Percentiles rank a stretch among this genome's conserved stretches.
Conservation (phyloP, 2,888 invertebrate species). For the Geophilus truncorum region DNA sequence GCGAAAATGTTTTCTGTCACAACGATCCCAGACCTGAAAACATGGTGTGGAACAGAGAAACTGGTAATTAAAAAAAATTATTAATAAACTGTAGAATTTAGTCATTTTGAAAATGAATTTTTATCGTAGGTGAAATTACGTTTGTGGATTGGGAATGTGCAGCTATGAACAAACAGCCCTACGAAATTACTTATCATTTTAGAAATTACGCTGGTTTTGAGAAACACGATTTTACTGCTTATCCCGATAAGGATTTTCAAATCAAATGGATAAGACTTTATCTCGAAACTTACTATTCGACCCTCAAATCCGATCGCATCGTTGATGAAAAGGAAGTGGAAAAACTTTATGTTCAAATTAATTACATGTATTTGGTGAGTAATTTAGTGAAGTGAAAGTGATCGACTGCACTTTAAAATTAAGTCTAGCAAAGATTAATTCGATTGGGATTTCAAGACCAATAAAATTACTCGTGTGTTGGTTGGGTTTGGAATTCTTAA, state of each 20-base stretch:
- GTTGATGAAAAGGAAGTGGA: not conserved
- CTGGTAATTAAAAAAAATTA: not conserved
- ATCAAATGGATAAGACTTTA: not conserved
- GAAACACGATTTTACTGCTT: not conserved
- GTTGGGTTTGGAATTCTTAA: too few relatives aligned
- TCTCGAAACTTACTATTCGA: not conserved
- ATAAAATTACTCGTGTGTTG: too few relatives aligned
- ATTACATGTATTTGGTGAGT: not conserved
- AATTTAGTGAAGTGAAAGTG: too few relatives aligned
- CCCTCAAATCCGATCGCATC: not conserved
- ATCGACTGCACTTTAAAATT: too few relatives aligned
- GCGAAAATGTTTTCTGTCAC: not conserved
- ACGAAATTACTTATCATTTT: not conserved
- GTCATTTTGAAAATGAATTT: too few relatives aligned
- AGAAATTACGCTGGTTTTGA: not conserved
- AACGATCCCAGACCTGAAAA: not conserved
- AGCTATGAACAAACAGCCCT: not conserved
- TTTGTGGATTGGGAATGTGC: not conserved
- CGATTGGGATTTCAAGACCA: too few relatives aligned
- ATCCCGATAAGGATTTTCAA: not conserved
- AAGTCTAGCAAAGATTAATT: too few relatives aligned
- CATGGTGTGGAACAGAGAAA: not conserved
- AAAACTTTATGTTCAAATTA: not conserved
- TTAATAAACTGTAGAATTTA: too few relatives aligned
- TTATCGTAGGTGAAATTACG: not conserved